Evolutionary conservation across 1,140 invertebrate genomes (phyloP).

Genomic region (Ectropis grisescens): DNA sequence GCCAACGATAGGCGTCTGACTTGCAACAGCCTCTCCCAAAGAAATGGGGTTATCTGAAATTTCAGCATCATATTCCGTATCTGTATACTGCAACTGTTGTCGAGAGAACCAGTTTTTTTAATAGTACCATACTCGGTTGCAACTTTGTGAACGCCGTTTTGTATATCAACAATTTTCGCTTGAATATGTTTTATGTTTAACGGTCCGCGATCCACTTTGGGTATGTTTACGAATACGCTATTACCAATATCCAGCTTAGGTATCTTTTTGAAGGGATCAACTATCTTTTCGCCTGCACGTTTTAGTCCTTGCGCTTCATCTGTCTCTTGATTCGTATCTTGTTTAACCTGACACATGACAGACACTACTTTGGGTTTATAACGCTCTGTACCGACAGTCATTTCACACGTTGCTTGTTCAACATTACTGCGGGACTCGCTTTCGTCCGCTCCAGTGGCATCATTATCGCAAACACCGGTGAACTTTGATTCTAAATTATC

Average conservation of each 20-base stretch:
- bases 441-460: background rate
- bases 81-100: background rate
- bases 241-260: background rate
- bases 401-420: background rate
- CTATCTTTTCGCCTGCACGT: background rate
- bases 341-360: background rate
- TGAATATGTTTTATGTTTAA: background rate
- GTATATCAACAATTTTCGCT: background rate
- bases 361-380: background rate
- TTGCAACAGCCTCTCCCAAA: background rate
- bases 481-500: too few relatives aligned
- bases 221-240: background rate
- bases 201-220: background rate
- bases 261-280: background rate
- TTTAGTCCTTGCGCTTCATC: background rate
- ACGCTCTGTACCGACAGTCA: background rate
- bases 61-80: background rate
- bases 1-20: background rate
- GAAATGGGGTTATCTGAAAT: background rate
- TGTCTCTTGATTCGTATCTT: background rate
- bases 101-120: background rate
- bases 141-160: background rate
- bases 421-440: background rate
- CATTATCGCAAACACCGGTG: background rate
- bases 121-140: background rate